Base-by-base conservation (phyloP, 2,797 vertebrate genomes). In the Botia almorhae region DNA sequence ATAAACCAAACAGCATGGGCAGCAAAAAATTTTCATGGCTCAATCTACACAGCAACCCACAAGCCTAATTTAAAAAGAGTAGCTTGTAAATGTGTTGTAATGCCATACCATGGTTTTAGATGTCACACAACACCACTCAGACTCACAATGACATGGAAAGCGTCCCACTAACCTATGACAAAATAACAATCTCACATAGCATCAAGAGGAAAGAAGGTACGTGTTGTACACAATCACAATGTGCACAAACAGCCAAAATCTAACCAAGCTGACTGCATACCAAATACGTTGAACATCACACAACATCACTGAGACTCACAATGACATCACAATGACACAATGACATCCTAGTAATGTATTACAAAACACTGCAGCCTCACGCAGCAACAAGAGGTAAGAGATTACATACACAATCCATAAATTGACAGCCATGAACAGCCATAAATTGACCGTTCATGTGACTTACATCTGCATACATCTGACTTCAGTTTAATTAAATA, bases 51-150 rank as follows among this genome's bases (percentile, higher is more conserved):
- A 13, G 13, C 13, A 16, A 14, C 56, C 56, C 3, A 26, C 10
- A 10, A 29, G 60, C 23, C 60, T 61, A 14, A 26, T 61, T 16
- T 29, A 61, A 29, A 29, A 6, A 61, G 26, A 61, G 1, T 5
- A 53, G 7, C 13, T 61, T 16, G 16, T 55, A 0, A 19, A 12
- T 55, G 4, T 61, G 60, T 29, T 61, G 60, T 61, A 29, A 61
- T 61, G 23, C 60, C 60, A 61, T 13, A 61, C 60, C 60, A 61
- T 61, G 23, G 60, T 29, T 61, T 29, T n/a, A 33, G 69, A 69
- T 26, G 69, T 67, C 72, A 73, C 43, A 74, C 75, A 78, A 74
- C 75, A 74, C 76, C 77, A 55, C 16, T 26, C 29, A 29, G 29
- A 29, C 29, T 29, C 33, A 33, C 17, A 65, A n/a, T 55, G 21